Evolutionary conservation across 1,140 invertebrate genomes (phyloP), one percentile per base, ranked within the genome.

Genomic region (Adelges cooleyi): DNA sequence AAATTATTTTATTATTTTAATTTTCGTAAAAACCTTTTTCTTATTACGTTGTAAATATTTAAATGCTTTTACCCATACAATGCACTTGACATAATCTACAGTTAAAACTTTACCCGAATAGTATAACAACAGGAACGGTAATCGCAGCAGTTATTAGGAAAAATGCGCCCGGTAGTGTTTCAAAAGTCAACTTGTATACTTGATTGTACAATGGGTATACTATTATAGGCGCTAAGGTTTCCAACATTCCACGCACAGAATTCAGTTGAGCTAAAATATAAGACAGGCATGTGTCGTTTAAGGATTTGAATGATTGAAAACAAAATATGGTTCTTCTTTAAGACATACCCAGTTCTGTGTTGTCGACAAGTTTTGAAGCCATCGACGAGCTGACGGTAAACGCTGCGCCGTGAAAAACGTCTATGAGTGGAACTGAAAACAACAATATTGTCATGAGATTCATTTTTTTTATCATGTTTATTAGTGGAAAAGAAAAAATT

Each of bases 291-390:
- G 11, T 6, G 29, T 33, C 11, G 5, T 6, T 6, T 6, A 33
- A 33, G 5, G 29, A 6, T 33, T 6, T 33, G 5, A 33, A 6
- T 6, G 29, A 33, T 33, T 33, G 5, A 33, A 33, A 33, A 6
- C 11, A 33, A 6, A 6, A 6, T 33, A 11, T 33, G 11, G 5
- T 33, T 33, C 11, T 6, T 33, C 11, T 69, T 36, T 51, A 8
- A 2, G 18, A 23, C 44, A 65, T 51, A 59, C 69, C 69, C 11
- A 69, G 17, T 46, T 70, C 69, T 13, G 38, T 18, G 29, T 66
- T 65, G 6, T 69, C 66, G 5, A 70, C 67, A n/a, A 68, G 48
- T 56, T 70, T 70, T 5, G 69, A 69, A 10, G 69, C 67, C 38
- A 70, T 68, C 18, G 69, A 69, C 1, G 51, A 53, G 13, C 65